phyloP scores from a whole-genome alignment of 2,113 vertebrate genomes.

The Alligator mississippiensis region DNA sequence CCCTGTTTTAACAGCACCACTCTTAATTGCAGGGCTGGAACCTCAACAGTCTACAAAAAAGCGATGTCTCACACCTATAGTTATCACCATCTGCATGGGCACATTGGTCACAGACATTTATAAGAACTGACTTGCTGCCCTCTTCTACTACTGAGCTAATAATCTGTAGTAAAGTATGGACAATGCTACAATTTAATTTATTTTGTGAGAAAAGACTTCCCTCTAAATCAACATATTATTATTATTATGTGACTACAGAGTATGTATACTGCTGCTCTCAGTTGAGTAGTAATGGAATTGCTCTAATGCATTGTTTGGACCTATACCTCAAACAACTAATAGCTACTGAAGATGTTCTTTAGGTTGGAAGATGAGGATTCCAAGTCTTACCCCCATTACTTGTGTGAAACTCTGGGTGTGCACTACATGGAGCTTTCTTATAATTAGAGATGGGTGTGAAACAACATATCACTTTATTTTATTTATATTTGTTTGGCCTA shows the following conservation, averaged over 20 bases:
- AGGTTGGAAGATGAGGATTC: neutral
- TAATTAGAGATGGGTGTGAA: neutral
- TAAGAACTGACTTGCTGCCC: neutral
- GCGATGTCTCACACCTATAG: neutral
- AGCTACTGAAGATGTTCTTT: neutral
- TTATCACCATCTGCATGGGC: too few relatives aligned
- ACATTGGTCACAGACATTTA: neutral
- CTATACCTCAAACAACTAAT: fast-evolving
- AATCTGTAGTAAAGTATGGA: neutral
- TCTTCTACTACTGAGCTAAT: neutral
- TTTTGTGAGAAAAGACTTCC: neutral
- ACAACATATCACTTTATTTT: neutral
- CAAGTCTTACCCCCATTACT: neutral
- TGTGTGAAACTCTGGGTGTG: neutral
- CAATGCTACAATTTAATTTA: neutral
- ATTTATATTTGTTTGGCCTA: neutral
- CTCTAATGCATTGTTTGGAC: neutral
- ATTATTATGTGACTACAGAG: neutral
- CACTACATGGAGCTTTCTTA: neutral
- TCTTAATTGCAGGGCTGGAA: neutral
- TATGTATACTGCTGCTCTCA: neutral
- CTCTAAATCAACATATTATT: neutral
- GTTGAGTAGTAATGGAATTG: neutral
- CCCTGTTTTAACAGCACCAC: neutral
- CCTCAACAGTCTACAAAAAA: neutral